Evolutionary conservation across 2,888 invertebrate species (phyloP).

Genomic region (Phragmatobia fuliginosa): DNA sequence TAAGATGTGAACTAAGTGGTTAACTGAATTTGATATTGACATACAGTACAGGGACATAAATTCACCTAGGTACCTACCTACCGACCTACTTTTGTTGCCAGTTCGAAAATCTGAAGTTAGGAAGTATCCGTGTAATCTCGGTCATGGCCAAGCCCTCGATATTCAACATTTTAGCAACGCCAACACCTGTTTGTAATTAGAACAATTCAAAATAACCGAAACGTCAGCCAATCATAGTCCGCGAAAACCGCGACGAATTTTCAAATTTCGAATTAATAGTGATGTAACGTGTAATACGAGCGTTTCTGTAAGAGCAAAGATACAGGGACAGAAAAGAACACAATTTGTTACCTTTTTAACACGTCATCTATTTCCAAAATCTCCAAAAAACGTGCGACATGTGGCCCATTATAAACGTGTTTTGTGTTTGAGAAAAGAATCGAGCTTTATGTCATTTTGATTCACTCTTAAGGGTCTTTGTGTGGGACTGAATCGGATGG

Average conservation of each 20-base stretch:
- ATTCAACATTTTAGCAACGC: constrained; percentile 29
- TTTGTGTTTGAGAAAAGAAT: constrained; percentile 73
- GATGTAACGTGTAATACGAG: constrained; percentile 72
- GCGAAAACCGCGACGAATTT: constrained; percentile 41
- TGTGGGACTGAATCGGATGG: constrained; percentile 71
- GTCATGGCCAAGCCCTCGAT: constrained; percentile 33
- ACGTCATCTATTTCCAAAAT: constrained; percentile 83
- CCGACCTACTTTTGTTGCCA: constrained; percentile 7
- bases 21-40: no score
- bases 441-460: constrained; percentile 86
- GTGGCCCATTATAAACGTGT: constrained; percentile 80
- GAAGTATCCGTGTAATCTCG: constrained; percentile 19
- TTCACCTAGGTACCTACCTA: neutral
- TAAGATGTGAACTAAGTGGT: neutral
- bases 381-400: constrained; percentile 71
- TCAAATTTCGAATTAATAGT: constrained; percentile 44
- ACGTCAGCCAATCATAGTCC: constrained; percentile 42
- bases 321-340: constrained; percentile 56
- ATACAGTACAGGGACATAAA: no score
- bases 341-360: constrained; percentile 84
- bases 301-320: constrained; percentile 65
- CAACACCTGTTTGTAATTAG: constrained; percentile 51
- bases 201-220: constrained; percentile 39
- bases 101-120: constrained; percentile 8
- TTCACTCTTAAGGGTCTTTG: constrained; percentile 82